phyloP scores from a whole-genome alignment of 1,140 invertebrate species.

The Caenorhabditis inopinata region DNA sequence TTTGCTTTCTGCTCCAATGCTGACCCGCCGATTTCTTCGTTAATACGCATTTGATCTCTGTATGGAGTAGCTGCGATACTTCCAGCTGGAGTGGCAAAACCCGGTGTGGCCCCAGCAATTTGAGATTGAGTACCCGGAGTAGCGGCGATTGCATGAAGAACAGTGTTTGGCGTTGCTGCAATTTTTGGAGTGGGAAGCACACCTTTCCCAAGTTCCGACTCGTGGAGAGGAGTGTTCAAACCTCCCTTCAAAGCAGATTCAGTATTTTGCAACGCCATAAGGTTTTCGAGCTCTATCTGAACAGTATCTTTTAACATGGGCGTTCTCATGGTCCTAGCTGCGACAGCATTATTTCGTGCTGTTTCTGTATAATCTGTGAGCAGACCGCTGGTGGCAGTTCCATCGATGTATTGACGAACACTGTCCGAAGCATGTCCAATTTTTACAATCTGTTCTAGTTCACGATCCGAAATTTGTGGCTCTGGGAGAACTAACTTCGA shows the following conservation, averaged over 20 bases:
- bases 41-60: conserved; percentile 91
- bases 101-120: conserved; percentile 56
- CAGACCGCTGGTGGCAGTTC: conserved; percentile 73
- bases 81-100: conserved; percentile 38
- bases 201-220: conserved; percentile 80
- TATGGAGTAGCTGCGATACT: conserved; percentile 71
- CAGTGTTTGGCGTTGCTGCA: conserved; percentile 87
- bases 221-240: conserved; percentile 84
- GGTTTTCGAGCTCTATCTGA: conserved; percentile 85
- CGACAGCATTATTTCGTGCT: conserved; percentile 71
- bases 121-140: conserved; percentile 68
- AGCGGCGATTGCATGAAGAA: conserved; percentile 87
- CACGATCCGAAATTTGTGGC: conserved; percentile 89
- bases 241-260: conserved; percentile 95
- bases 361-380: conserved; percentile 87
- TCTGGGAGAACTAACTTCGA: conserved; percentile 92
- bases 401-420: conserved; percentile 82
- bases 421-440: conserved; percentile 90
- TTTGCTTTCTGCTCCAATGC: conserved; percentile 2
- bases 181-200: conserved; percentile 74
- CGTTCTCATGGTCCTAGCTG: conserved; percentile 80
- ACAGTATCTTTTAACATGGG: conserved; percentile 71
- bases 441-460: conserved; percentile 86
- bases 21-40: conserved; percentile 69
- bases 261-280: conserved; percentile 93